phyloP scores from a whole-genome alignment of 2,113 vertebrate genomes.

The Genyomyrus donnyi region DNA sequence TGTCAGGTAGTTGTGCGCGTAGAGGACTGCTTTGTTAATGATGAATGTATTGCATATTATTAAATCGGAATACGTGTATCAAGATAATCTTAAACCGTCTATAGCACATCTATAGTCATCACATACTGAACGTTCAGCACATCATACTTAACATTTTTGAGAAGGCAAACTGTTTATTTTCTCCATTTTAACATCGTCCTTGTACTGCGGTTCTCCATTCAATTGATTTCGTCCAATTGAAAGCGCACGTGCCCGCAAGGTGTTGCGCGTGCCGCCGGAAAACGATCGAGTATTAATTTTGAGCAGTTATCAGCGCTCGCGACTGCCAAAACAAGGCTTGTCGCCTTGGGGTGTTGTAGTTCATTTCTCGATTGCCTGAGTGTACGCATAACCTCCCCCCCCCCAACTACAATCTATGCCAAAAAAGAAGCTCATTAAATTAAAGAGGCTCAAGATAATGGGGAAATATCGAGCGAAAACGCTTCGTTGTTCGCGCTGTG shows the following conservation, averaged over 20 bases:
- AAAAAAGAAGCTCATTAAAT: slow-evolving; percentile 6
- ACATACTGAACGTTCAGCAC: background rate
- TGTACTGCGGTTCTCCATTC: background rate
- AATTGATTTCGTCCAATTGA: background rate
- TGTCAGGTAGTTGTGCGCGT: background rate
- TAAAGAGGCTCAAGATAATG: slow-evolving; percentile 5
- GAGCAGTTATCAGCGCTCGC: background rate
- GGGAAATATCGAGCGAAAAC: background rate
- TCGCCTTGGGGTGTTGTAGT: slow-evolving; percentile 1
- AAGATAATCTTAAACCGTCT: background rate
- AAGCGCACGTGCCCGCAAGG: slow-evolving; percentile 1
- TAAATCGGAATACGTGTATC: background rate
- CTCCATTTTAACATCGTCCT: background rate
- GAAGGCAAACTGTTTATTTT: background rate
- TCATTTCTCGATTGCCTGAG: background rate
- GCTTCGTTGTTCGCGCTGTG: background rate
- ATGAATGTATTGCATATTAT: background rate
- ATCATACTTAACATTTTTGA: background rate
- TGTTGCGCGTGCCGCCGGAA: background rate
- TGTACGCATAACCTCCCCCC: background rate
- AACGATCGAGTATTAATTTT: background rate
- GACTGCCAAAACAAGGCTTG: background rate
- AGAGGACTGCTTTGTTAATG: background rate
- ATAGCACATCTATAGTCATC: background rate
- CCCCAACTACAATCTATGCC: background rate